Conservation (phyloP, 2,113 vertebrate genomes). For the Polypterus bichir region DNA sequence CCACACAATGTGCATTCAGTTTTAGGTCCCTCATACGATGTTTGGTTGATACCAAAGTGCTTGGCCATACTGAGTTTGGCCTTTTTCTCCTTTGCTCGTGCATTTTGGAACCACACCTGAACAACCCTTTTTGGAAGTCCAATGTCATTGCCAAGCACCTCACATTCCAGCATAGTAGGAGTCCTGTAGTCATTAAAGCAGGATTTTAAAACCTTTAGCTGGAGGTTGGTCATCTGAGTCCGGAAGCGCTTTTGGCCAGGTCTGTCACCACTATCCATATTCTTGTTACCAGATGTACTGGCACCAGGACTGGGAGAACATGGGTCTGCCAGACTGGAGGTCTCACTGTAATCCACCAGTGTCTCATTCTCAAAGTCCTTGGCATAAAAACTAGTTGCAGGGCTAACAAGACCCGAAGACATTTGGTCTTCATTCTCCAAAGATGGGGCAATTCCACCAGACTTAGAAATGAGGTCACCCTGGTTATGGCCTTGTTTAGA, state of each 20-base stretch:
- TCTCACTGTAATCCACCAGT: conserved; percentile 94
- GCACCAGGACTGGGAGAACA: conserved; percentile 90
- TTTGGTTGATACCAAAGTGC: conserved; percentile 98
- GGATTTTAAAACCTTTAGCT: conserved; percentile 93
- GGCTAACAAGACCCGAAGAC: conserved; percentile 92
- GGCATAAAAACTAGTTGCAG: conserved; percentile 87
- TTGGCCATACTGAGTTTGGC: conserved; percentile 98
- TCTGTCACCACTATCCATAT: conserved; percentile 78
- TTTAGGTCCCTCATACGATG: conserved; percentile 94
- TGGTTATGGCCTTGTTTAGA: conserved; percentile 71
- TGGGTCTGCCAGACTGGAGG: conserved; percentile 90
- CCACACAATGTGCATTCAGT: conserved; percentile 97
- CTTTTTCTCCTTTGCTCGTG: conserved; percentile 96
- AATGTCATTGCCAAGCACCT: conserved; percentile 97
- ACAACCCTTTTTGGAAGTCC: conserved; percentile 99
- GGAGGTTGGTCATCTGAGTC: conserved; percentile 97
- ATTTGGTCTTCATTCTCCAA: conserved; percentile 91
- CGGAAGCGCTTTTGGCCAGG: conserved; percentile 96
- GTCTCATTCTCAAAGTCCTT: conserved; percentile 93
- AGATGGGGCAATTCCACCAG: conserved; percentile 64
- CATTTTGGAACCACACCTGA: conserved; percentile 99
- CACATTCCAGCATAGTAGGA: conserved; percentile 96
- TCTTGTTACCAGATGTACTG: conserved; percentile 72
- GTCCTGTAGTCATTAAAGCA: conserved; percentile 98
- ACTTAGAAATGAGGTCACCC: conserved; percentile 76